Evolutionary conservation across 2,113 vertebrate genomes (phyloP).

Genomic region (Addax nasomaculatus): DNA sequence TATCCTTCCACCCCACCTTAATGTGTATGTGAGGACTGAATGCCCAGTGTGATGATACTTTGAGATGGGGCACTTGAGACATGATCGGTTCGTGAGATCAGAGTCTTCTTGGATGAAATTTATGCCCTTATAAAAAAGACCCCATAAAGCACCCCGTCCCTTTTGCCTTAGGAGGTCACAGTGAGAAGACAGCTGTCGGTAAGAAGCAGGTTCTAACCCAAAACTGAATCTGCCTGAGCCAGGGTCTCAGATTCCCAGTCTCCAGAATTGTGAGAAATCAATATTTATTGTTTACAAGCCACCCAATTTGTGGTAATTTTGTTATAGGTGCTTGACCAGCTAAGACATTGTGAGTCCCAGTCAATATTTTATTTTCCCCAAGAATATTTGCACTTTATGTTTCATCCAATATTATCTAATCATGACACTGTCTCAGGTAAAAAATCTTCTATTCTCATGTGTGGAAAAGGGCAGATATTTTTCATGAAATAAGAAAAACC

Average conservation of each 20-base stretch:
- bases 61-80: not conserved
- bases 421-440: not conserved
- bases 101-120: not conserved
- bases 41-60: not conserved
- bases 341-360: not conserved
- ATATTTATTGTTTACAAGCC: not conserved
- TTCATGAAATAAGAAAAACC: not conserved
- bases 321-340: not conserved
- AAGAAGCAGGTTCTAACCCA: not conserved
- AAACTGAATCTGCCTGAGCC: not conserved
- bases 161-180: not conserved
- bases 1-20: not conserved
- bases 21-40: not conserved
- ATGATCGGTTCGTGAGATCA: not conserved
- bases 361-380: not conserved
- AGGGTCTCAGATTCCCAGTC: not conserved
- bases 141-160: not conserved
- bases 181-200: not conserved
- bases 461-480: not conserved
- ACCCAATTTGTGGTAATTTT: not conserved
- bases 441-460: not conserved
- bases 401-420: not conserved
- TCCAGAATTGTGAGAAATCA: not conserved
- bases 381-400: not conserved
- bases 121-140: not conserved